Evolutionary conservation across 2,888 invertebrate species (phyloP).

Genomic region (Callyntrura sp.): DNA sequence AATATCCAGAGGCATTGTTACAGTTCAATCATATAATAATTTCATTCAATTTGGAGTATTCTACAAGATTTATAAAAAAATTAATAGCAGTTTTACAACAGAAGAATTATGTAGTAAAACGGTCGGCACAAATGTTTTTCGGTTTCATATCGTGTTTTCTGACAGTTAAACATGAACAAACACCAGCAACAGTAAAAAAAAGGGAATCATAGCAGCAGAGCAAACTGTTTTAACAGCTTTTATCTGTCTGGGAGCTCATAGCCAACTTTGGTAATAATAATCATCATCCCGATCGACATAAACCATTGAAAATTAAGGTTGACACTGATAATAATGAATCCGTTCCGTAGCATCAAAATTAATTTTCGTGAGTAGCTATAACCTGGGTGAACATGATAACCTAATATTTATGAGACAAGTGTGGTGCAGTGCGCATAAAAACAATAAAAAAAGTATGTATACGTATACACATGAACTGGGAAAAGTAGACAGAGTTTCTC

Average conservation of each 20-base stretch:
- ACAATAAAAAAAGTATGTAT: conserved; percentile 5
- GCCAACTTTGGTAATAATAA: conserved; percentile 31
- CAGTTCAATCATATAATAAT: background rate
- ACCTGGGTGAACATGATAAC: conserved; percentile 39
- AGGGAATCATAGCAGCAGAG: background rate
- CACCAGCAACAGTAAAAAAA: background rate
- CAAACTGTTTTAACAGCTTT: background rate
- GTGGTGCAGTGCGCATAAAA: conserved; percentile 22
- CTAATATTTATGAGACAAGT: conserved; percentile 60
- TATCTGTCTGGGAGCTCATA: background rate
- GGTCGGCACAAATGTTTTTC: background rate
- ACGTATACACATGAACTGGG: background rate
- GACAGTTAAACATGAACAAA: conserved; percentile 37
- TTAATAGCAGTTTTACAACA: background rate
- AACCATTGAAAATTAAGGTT: conserved; percentile 72
- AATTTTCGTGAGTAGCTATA: conserved; percentile 48
- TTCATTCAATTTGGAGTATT: conserved; percentile 19
- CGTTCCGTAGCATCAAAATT: conserved; percentile 57
- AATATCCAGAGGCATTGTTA: no score
- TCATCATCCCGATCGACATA: conserved; percentile 68
- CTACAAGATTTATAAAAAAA: background rate
- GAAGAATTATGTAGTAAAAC: background rate
- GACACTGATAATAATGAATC: conserved; percentile 72
- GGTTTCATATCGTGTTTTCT: conserved; percentile 44
- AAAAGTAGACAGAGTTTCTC: conserved; percentile 34